Evolutionary conservation across 2,797 vertebrate genomes (phyloP), one percentile per base, ranked within the genome.

Genomic region (Sebastes cheni): DNA sequence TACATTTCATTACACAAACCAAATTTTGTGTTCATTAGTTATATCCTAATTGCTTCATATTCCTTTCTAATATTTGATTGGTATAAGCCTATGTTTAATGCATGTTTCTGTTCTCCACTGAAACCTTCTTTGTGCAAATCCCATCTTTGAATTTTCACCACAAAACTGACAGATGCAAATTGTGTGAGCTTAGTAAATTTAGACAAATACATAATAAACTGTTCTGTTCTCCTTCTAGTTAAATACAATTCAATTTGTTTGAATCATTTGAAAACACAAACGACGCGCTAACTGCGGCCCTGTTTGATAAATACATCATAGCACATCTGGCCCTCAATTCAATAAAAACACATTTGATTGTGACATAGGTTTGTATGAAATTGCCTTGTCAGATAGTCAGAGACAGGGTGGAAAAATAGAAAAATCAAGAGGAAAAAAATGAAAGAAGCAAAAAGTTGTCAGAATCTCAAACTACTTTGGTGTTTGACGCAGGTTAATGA

Each of bases 401-500:
- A 29, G 14, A 59, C 56, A 18, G 25, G 25, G 56, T 14, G 23
- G 55, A 25, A 58, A 58, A 58, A 58, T 8, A 58, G 55, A 16
- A 25, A 27, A 58, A 59, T 29, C 25, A 29, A 12, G 25, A 18
- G 56, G 56, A 59, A 59, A 58, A 18, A 18, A 59, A 27, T 27
- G 14, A 18, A 16, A 4, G 56, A 8, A 59, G 12, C 25, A 29
- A 59, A 9, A 59, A 29, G 56, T 58, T 27, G 55, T 27, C 25
- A 27, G 56, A 27, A 25, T 29, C 25, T 59, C 13, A 59, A 25
- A 27, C 3, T 29, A 5, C 25, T 29, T 29, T 18, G 25, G 56
- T 59, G 56, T 59, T 29, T 29, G 67, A 66, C 8, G 32, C 34
- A 66, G 66, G 71, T 69, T 67, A 79, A 54, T 36, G 55, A 73